phyloP scores from a whole-genome alignment of 2,888 invertebrate species.

The Ernsta delagoae region DNA sequence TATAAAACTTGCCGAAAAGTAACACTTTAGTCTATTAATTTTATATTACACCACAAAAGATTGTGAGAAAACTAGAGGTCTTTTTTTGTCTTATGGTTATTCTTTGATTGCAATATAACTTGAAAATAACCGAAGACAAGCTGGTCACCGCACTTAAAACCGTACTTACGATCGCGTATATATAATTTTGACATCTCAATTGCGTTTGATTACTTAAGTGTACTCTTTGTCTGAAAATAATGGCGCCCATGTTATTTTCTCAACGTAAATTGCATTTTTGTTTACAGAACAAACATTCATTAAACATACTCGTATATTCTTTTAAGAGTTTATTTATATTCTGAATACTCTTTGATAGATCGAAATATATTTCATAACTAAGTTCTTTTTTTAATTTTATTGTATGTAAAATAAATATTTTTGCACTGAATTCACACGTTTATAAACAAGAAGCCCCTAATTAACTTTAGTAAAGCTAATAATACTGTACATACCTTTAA shows the following conservation, averaged over 20 bases:
- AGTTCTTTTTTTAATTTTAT: no score
- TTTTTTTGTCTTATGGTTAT: no score
- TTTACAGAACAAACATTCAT: slow-evolving; percentile 27
- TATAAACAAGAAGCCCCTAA: slow-evolving; percentile 40
- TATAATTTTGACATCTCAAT: slow-evolving; percentile 51
- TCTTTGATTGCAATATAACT: no score
- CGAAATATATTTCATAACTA: no score
- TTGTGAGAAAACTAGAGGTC: no score
- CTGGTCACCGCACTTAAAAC: slow-evolving; percentile 38
- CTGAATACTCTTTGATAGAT: not conserved
- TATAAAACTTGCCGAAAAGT: no score
- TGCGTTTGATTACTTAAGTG: slow-evolving; percentile 48
- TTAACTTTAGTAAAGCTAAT: slow-evolving; percentile 81
- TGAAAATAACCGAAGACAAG: not conserved
- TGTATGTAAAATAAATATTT: not conserved
- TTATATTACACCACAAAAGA: no score
- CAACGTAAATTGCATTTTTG: slow-evolving; percentile 26
- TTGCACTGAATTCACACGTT: slow-evolving; percentile 12
- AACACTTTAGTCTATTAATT: no score
- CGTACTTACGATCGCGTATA: slow-evolving; percentile 46
- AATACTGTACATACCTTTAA: slow-evolving; percentile 81
- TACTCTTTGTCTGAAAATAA: slow-evolving; percentile 41
- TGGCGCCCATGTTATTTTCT: slow-evolving; percentile 30
- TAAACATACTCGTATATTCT: no score
- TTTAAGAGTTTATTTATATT: not conserved